phyloP scores from a whole-genome alignment of 2,888 invertebrate genomes.

The Hermaeophaga mercurialis region DNA sequence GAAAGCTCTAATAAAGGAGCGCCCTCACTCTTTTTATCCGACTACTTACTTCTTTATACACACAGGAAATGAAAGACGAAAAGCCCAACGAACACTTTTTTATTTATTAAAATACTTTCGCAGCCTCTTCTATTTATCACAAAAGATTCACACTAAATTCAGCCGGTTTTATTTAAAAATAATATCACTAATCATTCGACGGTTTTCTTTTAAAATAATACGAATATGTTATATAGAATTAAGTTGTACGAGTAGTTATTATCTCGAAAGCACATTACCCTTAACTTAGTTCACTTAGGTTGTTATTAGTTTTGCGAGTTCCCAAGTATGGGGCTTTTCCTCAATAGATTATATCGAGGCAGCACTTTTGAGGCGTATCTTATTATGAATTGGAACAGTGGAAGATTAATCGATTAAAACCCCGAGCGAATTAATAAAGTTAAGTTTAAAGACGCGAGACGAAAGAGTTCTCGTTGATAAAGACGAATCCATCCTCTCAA shows the following conservation, averaged over 20 bases:
- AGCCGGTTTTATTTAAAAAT: too few species aligned
- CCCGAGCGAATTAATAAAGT: conserved; percentile 9
- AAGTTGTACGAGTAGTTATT: background rate
- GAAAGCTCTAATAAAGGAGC: conserved; percentile 1
- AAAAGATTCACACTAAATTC: too few species aligned
- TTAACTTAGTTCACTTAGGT: too few species aligned
- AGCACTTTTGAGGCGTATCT: background rate
- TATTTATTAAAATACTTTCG: too few species aligned
- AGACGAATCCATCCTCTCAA: too few species aligned
- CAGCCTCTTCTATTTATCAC: too few species aligned
- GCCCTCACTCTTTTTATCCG: background rate
- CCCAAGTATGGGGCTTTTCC: background rate
- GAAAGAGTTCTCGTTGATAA: background rate
- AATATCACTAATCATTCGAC: too few species aligned
- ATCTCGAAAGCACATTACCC: background rate
- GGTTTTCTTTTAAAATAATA: too few species aligned
- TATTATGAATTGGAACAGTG: background rate
- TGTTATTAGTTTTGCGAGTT: background rate
- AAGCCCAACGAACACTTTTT: too few species aligned
- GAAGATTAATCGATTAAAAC: conserved; percentile 5
- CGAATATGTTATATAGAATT: background rate
- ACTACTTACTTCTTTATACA: too few species aligned
- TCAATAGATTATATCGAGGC: background rate
- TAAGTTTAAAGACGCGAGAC: conserved; percentile 5
- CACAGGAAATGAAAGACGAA: too few species aligned